A percentile compares a stretch with the other conserved stretches of the same genome.
Evolutionary conservation across 1,140 invertebrate genomes (phyloP).

Genomic region (Dufourea novaeangliae): DNA sequence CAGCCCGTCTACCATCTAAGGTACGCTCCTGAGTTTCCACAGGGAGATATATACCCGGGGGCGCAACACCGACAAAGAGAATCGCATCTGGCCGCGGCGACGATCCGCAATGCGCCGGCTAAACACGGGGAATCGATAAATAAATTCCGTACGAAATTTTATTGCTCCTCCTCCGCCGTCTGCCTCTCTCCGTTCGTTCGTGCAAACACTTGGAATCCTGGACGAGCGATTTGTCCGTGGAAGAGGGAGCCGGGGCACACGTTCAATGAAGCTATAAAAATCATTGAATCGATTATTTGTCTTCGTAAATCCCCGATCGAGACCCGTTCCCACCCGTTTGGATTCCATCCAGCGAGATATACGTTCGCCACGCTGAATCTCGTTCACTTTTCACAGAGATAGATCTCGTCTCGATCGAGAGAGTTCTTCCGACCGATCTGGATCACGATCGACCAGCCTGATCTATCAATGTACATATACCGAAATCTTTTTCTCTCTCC

Average conservation of each 20-base stretch:
- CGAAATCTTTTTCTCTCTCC: too few relatives aligned
- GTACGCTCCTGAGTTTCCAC: conserved; percentile 26
- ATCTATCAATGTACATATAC: too few relatives aligned
- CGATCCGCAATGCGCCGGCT: too few relatives aligned
- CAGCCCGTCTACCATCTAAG: conserved; percentile 64
- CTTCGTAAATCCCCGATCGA: conserved; percentile 31
- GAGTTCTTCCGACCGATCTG: too few relatives aligned
- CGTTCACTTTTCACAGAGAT: too few relatives aligned
- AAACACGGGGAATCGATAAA: conserved; percentile 45
- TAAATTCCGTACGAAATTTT: conserved; percentile 52
- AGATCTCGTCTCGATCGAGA: background rate
- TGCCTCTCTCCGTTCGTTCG: too few relatives aligned
- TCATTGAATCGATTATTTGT: conserved; percentile 37
- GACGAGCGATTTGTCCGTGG: conserved; percentile 25
- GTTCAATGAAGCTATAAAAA: conserved; percentile 32
- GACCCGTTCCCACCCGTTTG: background rate
- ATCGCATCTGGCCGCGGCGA: conserved; percentile 15
- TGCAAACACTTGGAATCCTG: background rate
- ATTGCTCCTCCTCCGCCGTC: conserved; percentile 13
- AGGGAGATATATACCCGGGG: conserved; percentile 39
- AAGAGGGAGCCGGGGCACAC: background rate
- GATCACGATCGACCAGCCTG: background rate
- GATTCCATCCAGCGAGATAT: background rate
- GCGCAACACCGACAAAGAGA: conserved; percentile 41
- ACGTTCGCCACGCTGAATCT: too few relatives aligned